Base-by-base conservation (phyloP, 1,140 invertebrate species). In the Philopotamus ludificatus region DNA sequence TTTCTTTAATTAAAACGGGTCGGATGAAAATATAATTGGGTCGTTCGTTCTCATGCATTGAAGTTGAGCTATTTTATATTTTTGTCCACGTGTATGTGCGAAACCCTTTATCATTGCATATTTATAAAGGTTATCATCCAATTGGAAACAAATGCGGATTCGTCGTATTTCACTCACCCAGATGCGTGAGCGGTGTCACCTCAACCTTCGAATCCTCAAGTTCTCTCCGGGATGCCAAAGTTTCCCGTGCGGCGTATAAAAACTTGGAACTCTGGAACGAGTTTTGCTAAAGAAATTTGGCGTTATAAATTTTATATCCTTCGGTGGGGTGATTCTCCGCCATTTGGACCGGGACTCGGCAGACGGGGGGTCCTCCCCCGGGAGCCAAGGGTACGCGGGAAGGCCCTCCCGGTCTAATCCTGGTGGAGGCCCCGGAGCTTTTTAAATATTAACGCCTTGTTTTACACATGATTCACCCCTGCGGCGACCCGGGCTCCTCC, bases 291-390 rank as follows among this genome's bases (percentile, higher is more conserved):
- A 68, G 66, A 68, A 68, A 64, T 60, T 68, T 64, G 23, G 54
- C 57, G 66, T 64, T 68, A 64, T 68, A 68, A 68, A 68, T 64
- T 68, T 68, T 68, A 68, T 60, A 68, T 68, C 61, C 55, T 26
- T 54, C 18, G 51, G 58, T 60, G 57, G 57, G 65, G 65, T 18
- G 60, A 42, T 39, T 15, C 53, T 34, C 26, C 9, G 39, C 57
- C 28, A 47, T 47, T 47, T 47, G 20, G 55, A 41, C 41, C n/a
- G 21, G 41, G 26, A 26, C 22, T 57, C 12, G 3, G 22, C 15
- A 49, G 21, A 49, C 39, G 18, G 49, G 39, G 23, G n/a, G 57
- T 23, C 57, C 39, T 63, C 60, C 60, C 60, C 23, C n/a, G 60
- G 60, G 60, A 58, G 49, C 49, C 3, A n/a, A 22, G 49, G 54